Evolutionary conservation across 2,797 vertebrate genomes (phyloP), one percentile per base, ranked within the genome.

Genomic region (Erethizon dorsatum): DNA sequence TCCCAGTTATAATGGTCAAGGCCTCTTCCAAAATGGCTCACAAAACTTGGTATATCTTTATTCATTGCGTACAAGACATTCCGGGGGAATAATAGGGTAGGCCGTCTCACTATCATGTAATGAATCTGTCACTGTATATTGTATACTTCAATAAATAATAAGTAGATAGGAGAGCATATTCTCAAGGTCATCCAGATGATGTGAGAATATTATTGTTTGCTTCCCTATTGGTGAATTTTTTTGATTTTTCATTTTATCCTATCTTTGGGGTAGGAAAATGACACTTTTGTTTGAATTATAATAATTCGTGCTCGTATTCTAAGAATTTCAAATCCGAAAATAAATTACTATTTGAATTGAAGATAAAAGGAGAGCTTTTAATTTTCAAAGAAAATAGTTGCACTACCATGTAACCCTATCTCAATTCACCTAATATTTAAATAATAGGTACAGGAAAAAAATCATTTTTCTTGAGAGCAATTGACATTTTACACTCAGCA

Each of bases 251-350:
- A 79, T 73, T 77, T 78, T 83, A 45, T 88, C 13, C 75, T 91
- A 17, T 90, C 17, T 80, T 84, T 77, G 8, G 18, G 28, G 24
- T 67, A 61, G 31, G 10, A 82, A 93, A 71, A 83, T 83, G 13
- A 67, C 1, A 41, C 1, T 67, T 54, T 91, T 79, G 17, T 75
- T 87, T 69, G 24, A 45, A 10, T 52, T 92, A 24, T 85, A 67
- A 63, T 84, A 91, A 59, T 56, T 86, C 14, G 78, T 90, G 61
- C 26, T 89, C 37, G 50, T 57, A 84, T 91, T 90, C 18, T 4
- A 73, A 90, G 37, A 84, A 85, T 87, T 96, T 28, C 52, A 94
- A 94, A 26, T 88, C n/a, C 31, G 45, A 94, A 94, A 84, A 57
- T 91, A 63, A 15, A 41, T 6, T 69, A 69, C 11, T 67, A 31